These are phyloP conservation scores for Euglossa dilemma DNA, from an alignment of 1,140 invertebrate species.

Conservation along the genomic window DNA sequence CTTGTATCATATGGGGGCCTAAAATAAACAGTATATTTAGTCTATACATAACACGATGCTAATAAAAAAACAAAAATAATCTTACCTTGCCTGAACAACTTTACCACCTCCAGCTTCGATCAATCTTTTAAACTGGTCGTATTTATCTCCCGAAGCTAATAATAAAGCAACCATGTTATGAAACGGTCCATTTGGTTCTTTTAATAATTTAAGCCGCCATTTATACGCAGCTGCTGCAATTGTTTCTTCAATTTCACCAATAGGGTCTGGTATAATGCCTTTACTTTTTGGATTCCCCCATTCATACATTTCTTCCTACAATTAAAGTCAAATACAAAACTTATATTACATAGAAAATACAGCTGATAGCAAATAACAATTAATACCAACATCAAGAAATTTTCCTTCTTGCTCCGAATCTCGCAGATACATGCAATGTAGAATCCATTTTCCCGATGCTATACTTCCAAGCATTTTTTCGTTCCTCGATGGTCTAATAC, in stretches of 20 bases:
- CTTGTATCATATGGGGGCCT: conserved; percentile 78
- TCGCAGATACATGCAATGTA: conserved; percentile 90
- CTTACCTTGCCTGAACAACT: conserved; percentile 84
- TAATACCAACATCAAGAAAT: conserved; percentile 86
- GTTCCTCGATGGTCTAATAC: conserved; percentile 88
- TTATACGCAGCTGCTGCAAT: conserved; percentile 85
- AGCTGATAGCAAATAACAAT: neutral
- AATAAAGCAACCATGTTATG: conserved; percentile 87
- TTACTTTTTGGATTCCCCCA: conserved; percentile 87
- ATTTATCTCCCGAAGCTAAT: conserved; percentile 85
- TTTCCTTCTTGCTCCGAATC: conserved; percentile 84
- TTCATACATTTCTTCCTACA: conserved; percentile 89
- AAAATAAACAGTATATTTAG: conserved; percentile 9
- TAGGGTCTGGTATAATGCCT: conserved; percentile 79
- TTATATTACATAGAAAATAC: neutral
- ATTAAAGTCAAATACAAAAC: neutral
- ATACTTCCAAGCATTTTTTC: conserved; percentile 93
- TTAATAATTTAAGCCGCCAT: conserved; percentile 84
- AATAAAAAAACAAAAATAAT: conserved; percentile 1
- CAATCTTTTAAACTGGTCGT: conserved; percentile 86
- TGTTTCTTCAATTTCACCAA: conserved; percentile 79
- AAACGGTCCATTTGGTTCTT: conserved; percentile 84
- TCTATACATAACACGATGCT: neutral
- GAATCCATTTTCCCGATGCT: conserved; percentile 93
- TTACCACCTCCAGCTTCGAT: conserved; percentile 88